Conservation (phyloP, 35 echinoderm and acorn worm species). For the Ophiothrix spiculata region DNA sequence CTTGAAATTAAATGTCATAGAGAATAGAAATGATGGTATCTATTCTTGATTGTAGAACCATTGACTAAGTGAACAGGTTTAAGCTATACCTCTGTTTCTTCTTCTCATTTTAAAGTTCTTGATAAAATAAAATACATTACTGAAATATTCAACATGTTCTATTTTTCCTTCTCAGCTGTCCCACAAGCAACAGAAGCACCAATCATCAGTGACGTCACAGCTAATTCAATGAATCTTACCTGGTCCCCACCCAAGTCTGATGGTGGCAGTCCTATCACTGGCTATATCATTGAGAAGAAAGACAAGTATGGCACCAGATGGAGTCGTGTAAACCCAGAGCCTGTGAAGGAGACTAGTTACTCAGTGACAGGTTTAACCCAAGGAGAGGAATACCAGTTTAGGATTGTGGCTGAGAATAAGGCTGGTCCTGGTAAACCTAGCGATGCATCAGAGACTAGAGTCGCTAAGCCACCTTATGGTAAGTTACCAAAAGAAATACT, state of each 20-base stretch:
- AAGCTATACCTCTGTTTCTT: too few species aligned
- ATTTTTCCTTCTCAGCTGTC: slow-evolving; percentile 1
- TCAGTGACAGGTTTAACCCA: slow-evolving; percentile 52
- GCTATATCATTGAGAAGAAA: slow-evolving; percentile 58
- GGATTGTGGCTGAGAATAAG: slow-evolving; percentile 80
- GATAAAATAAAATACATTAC: too few species aligned
- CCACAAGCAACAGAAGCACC: slow-evolving; percentile 28
- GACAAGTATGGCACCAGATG: slow-evolving; percentile 60
- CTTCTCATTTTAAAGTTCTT: too few species aligned
- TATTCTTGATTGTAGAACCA: too few species aligned
- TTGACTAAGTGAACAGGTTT: too few species aligned
- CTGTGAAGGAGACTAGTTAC: slow-evolving; percentile 48
- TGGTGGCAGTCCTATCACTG: slow-evolving; percentile 64
- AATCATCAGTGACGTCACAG: slow-evolving; percentile 17
- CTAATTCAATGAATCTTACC: slow-evolving; percentile 36
- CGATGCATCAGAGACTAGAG: slow-evolving; percentile 20
- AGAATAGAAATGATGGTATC: too few species aligned
- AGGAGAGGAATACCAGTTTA: slow-evolving; percentile 80
- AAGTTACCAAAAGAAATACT: too few species aligned
- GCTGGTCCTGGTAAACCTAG: slow-evolving; percentile 84
- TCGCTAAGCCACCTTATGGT: slow-evolving; percentile 45
- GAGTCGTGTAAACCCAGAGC: slow-evolving; percentile 48
- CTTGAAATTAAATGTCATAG: too few species aligned
- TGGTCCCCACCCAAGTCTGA: slow-evolving; percentile 58
- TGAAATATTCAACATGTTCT: too few species aligned